phyloP scores from a whole-genome alignment of 2,888 invertebrate species.

The Brachyptera putata region DNA sequence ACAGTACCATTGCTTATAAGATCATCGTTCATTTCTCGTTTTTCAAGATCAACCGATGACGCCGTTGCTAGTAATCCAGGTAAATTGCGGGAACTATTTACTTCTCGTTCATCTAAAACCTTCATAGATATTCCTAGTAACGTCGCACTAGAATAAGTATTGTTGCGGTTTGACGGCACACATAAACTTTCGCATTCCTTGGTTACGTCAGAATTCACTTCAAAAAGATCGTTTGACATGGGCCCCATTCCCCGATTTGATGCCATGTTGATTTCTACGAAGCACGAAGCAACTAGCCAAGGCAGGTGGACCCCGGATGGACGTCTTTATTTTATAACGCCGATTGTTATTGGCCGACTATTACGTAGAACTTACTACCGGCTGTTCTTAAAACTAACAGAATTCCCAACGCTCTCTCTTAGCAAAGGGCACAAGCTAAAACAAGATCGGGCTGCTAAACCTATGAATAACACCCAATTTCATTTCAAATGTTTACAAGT shows the following conservation, averaged over 20 bases:
- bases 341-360: too few relatives aligned
- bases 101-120: constrained; percentile 32
- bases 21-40: constrained; percentile 23
- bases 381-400: too few relatives aligned
- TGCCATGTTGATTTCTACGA: constrained; percentile 48
- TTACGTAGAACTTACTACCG: too few relatives aligned
- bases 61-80: constrained; percentile 35
- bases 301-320: too few relatives aligned
- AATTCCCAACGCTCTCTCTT: too few relatives aligned
- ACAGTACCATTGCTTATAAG: constrained; percentile 16
- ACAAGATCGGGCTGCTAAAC: too few relatives aligned
- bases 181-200: constrained; percentile 24
- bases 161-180: constrained; percentile 16
- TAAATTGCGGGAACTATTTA: constrained; percentile 33
- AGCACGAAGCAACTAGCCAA: too few relatives aligned
- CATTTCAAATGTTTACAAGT: too few relatives aligned
- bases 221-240: constrained; percentile 43
- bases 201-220: constrained; percentile 24
- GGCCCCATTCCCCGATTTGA: constrained; percentile 44
- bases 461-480: too few relatives aligned
- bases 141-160: constrained; percentile 23
- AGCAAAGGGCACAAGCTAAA: too few relatives aligned
- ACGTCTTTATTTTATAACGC: too few relatives aligned
- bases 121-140: constrained; percentile 30
- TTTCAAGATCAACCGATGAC: constrained; percentile 31